These are phyloP conservation scores for Marasmarcha lunaedactyla DNA, from an alignment of 2,888 invertebrate species.

Conservation along the genomic window DNA sequence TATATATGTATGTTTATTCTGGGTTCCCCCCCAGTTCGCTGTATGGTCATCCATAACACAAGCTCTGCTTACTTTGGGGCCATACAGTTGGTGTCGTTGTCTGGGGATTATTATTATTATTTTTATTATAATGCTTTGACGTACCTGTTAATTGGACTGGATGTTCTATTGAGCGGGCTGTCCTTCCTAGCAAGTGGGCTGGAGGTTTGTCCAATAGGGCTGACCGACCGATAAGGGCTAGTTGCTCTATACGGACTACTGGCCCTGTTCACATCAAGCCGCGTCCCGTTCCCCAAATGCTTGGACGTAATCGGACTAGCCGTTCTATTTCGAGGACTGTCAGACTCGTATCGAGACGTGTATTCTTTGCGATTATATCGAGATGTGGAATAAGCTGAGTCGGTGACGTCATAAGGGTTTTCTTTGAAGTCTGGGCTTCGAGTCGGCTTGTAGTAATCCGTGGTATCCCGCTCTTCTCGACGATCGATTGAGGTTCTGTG, in stretches of 20 bases:
- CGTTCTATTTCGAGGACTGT: constrained; percentile 55
- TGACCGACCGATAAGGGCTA: constrained; percentile 49
- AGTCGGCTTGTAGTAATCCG: constrained; percentile 55
- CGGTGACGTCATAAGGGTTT: constrained; percentile 52
- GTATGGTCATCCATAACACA: too few species aligned
- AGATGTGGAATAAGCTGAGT: constrained; percentile 52
- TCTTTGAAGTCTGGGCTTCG: constrained; percentile 49
- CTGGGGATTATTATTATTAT: too few species aligned
- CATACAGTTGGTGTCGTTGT: too few species aligned
- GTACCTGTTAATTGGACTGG: constrained; percentile 65
- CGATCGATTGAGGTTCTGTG: constrained; percentile 51
- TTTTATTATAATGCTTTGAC: too few species aligned
- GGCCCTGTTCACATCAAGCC: constrained; percentile 61
- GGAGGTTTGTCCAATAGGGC: constrained; percentile 50
- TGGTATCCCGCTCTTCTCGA: constrained; percentile 54
- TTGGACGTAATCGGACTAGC: constrained; percentile 65
- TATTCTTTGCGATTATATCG: constrained; percentile 49
- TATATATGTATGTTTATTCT: too few species aligned
- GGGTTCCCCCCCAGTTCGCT: too few species aligned
- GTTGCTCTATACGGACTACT: constrained; percentile 48
- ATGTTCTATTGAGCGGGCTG: constrained; percentile 62
- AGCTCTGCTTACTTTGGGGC: too few species aligned
- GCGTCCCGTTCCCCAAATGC: constrained; percentile 61
- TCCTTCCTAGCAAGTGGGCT: constrained; percentile 68
- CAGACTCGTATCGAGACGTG: constrained; percentile 44